Base-by-base conservation (phyloP, 2,888 invertebrate genomes). In the Erebia aethiops region DNA sequence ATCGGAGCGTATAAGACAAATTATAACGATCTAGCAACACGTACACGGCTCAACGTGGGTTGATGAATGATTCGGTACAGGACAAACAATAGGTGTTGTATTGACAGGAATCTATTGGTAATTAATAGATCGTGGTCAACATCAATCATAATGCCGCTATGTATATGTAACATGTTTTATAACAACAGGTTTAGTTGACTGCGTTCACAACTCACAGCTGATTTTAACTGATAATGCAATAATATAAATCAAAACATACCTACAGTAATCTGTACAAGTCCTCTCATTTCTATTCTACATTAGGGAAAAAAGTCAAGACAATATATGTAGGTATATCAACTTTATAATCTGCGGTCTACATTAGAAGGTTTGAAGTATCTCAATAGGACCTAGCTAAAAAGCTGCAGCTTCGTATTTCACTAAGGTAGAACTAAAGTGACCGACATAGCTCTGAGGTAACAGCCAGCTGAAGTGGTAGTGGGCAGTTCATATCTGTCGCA, bases 41-140 rank as follows among this genome's bases (percentile, higher is more conserved):
- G 91, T 88, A 91, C 88, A 87, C 83, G 91, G 89, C 89, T 88
- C 82, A 87, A 87, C 87, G 88, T 87, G 82, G 88, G 86, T 89
- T 91, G 92, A 92, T 90, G 82, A 89, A 93, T 91, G 83, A 82
- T 81, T 75, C 75, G 76, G 77, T 85, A 85, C 84, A 85, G 49
- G 61, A 81, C 74, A 84, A 89, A 92, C 91, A 92, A 92, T 91
- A 85, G 87, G 83, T 81, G 82, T 79, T 81, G 81, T 86, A 89
- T 87, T 87, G 84, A 83, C 82, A 83, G 84, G 86, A 82, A 89
- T 87, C 87, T 84, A 82, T 81, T 78, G 78, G 87, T 92, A 92
- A 92, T 93, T 92, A 92, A 92, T 90, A 89, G 87, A 87, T 90
- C 84, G 87, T 79, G 76, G 76, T 76, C 79, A 78, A 80, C 85